Percentiles rank a stretch among this genome's conserved stretches.
phyloP scores from a whole-genome alignment of 2,888 invertebrate species.

The Nemotelus nigrinus region DNA sequence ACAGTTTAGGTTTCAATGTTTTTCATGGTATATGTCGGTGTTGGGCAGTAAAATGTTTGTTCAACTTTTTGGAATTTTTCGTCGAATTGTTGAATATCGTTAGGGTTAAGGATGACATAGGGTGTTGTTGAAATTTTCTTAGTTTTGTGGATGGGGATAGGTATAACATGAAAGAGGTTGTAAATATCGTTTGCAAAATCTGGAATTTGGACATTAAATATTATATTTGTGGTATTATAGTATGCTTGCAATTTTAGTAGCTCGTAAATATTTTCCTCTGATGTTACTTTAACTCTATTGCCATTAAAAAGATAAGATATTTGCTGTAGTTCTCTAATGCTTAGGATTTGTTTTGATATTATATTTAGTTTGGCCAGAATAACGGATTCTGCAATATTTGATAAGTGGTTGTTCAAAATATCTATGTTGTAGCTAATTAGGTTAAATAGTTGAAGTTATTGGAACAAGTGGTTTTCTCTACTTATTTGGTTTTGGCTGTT shows the following conservation, averaged over 20 bases:
- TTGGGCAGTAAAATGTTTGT: no score
- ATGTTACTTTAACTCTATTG: not conserved
- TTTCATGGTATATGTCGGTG: not conserved
- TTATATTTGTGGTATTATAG: not conserved
- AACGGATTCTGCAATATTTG: conserved; percentile 25
- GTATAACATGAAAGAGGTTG: not conserved
- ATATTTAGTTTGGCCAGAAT: no score
- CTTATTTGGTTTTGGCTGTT: no score
- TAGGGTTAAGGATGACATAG: not conserved
- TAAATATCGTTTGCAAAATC: no score
- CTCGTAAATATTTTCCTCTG: no score
- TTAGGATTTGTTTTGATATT: no score
- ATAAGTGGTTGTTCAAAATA: conserved; percentile 19
- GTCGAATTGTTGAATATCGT: not conserved
- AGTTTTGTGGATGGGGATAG: no score
- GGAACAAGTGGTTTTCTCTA: not conserved
- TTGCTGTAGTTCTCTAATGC: not conserved
- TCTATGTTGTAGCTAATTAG: conserved; percentile 20
- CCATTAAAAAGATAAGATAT: not conserved
- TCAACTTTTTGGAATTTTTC: no score
- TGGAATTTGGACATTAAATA: not conserved
- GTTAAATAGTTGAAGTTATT: not conserved
- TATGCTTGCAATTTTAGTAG: not conserved
- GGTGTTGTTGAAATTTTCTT: no score
- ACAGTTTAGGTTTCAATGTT: not conserved